Base-by-base conservation (phyloP, 2,888 invertebrate genomes). In the Acrobasis consociella region DNA sequence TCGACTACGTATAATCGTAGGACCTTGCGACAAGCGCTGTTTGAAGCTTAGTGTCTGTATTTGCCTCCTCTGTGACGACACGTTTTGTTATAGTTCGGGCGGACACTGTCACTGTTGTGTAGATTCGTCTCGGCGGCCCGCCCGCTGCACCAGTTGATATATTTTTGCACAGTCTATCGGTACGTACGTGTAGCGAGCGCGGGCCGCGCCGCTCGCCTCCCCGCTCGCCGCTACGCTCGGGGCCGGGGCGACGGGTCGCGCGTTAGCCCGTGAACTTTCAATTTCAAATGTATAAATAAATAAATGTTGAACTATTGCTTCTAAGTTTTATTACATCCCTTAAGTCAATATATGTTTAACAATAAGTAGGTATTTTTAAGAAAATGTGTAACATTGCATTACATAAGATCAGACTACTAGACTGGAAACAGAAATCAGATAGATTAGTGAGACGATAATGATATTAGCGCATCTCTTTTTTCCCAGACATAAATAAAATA, bases 251-350 rank as follows among this genome's bases (percentile, higher is more conserved):
- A 58, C 63, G 58, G 49, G 49, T 31, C 62, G 49, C 58, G 17
- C 62, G 61, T 60, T 58, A 16, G 60, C 58, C 64, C 66, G 61
- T 65, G 67, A 68, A 79, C 78, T 83, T 82, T 86, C 81, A 72
- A 85, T 82, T 84, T 85, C 82, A 83, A 85, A 85, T 86, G 81
- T 87, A 85, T 80, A 77, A 75, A 75, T 76, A 70, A 88, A 86
- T 90, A 88, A 88, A 91, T 90, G 91, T 91, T 91, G 85, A 87
- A 83, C 80, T 80, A 89, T 85, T 83, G 73, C 71, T 42, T 37
- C n/a, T 11, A 50, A 64, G 67, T 78, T 72, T 71, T 69, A 71
- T 76, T 72, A 62, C 10, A 46, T 11, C 62, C 67, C 64, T 55
- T 10, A 17, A 5, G 8, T 31, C 31, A 5, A 5, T 31, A 31